A percentile compares a stretch with the other conserved stretches of the same genome.
Conservation (phyloP, 1,140 invertebrate species). For the Aphelenchoides avenae region DNA sequence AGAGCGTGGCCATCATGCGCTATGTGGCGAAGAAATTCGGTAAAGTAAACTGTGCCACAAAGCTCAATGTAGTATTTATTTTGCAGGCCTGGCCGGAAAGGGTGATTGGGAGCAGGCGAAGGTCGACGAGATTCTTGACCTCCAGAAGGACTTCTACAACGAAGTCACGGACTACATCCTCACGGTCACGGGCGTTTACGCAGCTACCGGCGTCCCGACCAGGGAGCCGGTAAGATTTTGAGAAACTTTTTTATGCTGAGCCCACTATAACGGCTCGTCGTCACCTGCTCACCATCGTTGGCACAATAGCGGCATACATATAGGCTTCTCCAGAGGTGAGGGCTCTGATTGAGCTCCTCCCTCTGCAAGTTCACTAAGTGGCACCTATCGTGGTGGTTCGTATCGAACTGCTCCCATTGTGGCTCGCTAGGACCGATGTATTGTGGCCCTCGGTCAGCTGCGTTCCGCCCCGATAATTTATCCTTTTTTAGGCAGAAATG, state of each 20-base stretch:
- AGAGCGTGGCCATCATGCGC: conserved; percentile 46
- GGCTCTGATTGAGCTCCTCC: no score
- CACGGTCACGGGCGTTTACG: no score
- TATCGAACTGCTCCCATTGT: not conserved
- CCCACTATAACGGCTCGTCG: no score
- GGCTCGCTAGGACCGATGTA: not conserved
- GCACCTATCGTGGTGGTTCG: not conserved
- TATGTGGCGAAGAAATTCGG: conserved; percentile 56
- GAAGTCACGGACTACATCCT: conserved; percentile 11
- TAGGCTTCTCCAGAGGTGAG: no score
- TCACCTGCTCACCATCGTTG: no score
- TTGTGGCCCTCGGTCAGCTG: not conserved
- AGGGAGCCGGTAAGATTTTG: conserved; percentile 11
- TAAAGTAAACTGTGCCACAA: not conserved
- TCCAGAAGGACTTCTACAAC: conserved; percentile 9
- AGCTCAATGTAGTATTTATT: not conserved
- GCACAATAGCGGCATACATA: no score
- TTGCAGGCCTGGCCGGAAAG: conserved; percentile 20
- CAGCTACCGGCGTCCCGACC: conserved; percentile 6
- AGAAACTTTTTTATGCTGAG: no score
- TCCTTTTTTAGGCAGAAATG: not conserved
- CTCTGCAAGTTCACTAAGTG: not conserved
- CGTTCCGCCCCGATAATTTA: not conserved
- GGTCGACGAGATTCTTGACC: conserved; percentile 22
- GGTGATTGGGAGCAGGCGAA: conserved; percentile 37